These are phyloP conservation scores for Butorides virescens DNA, from an alignment of 2,113 vertebrate species.

Conservation along the genomic window DNA sequence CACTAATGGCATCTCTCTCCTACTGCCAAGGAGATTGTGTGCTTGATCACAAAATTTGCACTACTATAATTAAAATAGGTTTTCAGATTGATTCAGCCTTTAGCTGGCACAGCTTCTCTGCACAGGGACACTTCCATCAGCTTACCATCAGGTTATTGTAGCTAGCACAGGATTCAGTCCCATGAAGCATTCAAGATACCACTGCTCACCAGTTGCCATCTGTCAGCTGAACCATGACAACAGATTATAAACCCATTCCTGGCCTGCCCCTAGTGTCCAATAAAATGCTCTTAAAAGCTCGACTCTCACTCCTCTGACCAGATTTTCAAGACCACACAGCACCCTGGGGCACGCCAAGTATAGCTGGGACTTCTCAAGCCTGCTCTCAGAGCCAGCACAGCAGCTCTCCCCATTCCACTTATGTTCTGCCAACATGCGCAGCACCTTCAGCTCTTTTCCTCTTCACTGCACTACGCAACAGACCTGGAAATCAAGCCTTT, in stretches of 20 bases:
- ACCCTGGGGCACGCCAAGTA: background rate
- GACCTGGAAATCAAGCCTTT: conserved; percentile 26
- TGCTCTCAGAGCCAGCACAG: background rate
- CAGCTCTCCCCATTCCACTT: background rate
- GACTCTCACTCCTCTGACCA: background rate
- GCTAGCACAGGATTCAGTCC: background rate
- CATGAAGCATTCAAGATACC: background rate
- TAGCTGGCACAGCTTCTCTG: background rate
- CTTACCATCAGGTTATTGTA: background rate
- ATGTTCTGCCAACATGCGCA: background rate
- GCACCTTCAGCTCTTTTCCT: conserved; percentile 16
- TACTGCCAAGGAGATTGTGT: background rate
- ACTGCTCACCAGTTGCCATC: background rate
- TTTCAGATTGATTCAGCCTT: background rate
- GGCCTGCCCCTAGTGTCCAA: background rate
- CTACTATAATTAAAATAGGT: background rate
- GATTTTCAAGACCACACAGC: background rate
- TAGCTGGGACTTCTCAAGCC: background rate
- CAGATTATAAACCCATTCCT: conserved; percentile 1
- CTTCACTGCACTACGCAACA: background rate
- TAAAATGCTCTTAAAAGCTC: conserved; percentile 12
- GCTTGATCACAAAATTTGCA: background rate
- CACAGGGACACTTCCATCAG: background rate
- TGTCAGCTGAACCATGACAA: conserved; percentile 28
- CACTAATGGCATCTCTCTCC: background rate